phyloP scores from a whole-genome alignment of 2,113 vertebrate species.

The Lamprologus sp. region DNA sequence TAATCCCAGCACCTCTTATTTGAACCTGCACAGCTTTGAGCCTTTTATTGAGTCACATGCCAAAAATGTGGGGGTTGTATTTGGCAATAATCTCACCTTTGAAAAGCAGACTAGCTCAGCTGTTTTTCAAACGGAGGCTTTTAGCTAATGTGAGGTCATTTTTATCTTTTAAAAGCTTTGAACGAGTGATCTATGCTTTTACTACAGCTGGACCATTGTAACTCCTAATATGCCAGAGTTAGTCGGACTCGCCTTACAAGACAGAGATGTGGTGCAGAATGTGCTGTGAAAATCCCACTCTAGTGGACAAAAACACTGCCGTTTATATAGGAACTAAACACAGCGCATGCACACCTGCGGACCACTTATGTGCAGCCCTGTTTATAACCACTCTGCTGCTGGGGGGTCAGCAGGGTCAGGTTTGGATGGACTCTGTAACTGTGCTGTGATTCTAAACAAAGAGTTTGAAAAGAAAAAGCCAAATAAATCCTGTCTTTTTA shows the following conservation, averaged over 20 bases:
- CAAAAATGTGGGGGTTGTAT: accelerated
- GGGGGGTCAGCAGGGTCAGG: neutral
- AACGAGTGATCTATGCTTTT: neutral
- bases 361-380: neutral
- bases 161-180: neutral
- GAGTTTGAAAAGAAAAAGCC: neutral
- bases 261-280: neutral
- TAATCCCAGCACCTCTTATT: neutral
- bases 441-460: neutral
- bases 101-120: neutral
- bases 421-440: neutral
- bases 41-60: neutral
- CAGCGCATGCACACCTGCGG: neutral
- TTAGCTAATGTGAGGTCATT: neutral
- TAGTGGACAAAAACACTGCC: accelerated
- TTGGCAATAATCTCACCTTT: neutral
- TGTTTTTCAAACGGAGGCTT: neutral
- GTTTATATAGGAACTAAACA: neutral
- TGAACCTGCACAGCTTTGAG: neutral
- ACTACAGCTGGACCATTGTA: neutral
- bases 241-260: neutral
- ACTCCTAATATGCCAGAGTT: accelerated
- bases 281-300: accelerated
- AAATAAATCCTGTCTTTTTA: neutral
- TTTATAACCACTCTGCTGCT: neutral